These are phyloP conservation scores for Dicranocentrus wangi DNA, from an alignment of 2,888 invertebrate genomes.

Conservation along the genomic window DNA sequence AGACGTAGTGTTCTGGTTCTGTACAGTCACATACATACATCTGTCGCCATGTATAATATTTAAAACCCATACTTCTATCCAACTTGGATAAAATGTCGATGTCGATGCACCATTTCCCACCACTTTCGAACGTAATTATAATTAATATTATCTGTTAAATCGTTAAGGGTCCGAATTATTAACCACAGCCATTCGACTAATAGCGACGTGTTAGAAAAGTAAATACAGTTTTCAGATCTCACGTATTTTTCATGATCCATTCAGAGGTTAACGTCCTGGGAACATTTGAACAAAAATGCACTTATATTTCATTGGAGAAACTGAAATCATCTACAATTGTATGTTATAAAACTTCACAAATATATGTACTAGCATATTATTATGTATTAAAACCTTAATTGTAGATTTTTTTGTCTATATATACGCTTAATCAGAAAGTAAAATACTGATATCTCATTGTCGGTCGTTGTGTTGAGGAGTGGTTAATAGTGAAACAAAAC, in stretches of 20 bases:
- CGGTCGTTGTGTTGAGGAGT: no score
- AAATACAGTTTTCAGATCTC: slow-evolving; percentile 38
- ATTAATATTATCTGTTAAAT: slow-evolving; percentile 12
- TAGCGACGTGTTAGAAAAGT: not conserved
- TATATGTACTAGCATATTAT: not conserved
- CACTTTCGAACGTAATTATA: not conserved
- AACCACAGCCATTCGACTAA: slow-evolving; percentile 17
- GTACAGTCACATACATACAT: not conserved
- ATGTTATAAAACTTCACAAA: no score
- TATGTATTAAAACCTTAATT: not conserved
- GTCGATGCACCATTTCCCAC: not conserved
- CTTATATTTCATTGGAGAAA: slow-evolving; percentile 18
- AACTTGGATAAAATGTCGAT: no score
- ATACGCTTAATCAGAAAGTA: slow-evolving; percentile 8
- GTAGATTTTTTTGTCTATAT: not conserved
- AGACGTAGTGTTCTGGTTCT: not conserved
- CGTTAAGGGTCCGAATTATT: slow-evolving; percentile 49
- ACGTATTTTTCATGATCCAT: slow-evolving; percentile 38
- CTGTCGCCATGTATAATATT: not conserved
- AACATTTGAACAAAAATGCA: slow-evolving; percentile 18
- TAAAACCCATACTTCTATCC: no score
- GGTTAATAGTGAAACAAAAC: no score
- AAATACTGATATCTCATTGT: no score
- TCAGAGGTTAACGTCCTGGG: slow-evolving; percentile 42
- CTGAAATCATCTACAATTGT: not conserved